phyloP scores from a whole-genome alignment of 2,797 vertebrate genomes.

The Ambastaia sidthimunki region DNA sequence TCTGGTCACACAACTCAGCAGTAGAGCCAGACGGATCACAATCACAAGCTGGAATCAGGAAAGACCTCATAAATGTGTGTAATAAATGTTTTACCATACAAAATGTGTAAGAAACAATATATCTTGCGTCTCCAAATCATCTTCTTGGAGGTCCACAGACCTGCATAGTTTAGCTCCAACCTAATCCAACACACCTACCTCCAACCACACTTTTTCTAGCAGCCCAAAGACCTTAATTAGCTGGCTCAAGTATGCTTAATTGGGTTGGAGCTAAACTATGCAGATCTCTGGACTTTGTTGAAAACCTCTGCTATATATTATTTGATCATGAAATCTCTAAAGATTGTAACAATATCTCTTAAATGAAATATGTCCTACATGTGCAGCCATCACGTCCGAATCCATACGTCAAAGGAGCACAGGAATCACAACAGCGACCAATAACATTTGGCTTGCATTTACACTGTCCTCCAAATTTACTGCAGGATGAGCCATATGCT shows the following conservation, averaged over 20 bases:
- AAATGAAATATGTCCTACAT: conserved; percentile 67
- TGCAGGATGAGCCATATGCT: conserved; percentile 75
- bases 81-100: background rate
- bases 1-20: conserved; percentile 79
- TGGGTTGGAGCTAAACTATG: too few species aligned
- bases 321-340: background rate
- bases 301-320: background rate
- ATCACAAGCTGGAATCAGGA: conserved; percentile 76
- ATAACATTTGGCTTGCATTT: conserved; percentile 83
- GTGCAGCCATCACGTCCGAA: conserved; percentile 83
- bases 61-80: background rate
- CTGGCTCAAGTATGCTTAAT: background rate
- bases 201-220: too few species aligned
- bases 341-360: background rate
- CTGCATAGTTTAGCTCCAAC: too few species aligned
- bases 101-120: background rate
- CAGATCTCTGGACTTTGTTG: too few species aligned
- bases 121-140: too few species aligned
- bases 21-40: conserved; percentile 82
- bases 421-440: conserved; percentile 85
- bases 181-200: too few species aligned
- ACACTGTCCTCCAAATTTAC: conserved; percentile 82
- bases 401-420: conserved; percentile 79
- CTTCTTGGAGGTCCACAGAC: too few species aligned
- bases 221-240: too few species aligned